These are phyloP conservation scores for Oryzias sinensis DNA, from an alignment of 2,797 vertebrate species.

Conservation along the genomic window DNA sequence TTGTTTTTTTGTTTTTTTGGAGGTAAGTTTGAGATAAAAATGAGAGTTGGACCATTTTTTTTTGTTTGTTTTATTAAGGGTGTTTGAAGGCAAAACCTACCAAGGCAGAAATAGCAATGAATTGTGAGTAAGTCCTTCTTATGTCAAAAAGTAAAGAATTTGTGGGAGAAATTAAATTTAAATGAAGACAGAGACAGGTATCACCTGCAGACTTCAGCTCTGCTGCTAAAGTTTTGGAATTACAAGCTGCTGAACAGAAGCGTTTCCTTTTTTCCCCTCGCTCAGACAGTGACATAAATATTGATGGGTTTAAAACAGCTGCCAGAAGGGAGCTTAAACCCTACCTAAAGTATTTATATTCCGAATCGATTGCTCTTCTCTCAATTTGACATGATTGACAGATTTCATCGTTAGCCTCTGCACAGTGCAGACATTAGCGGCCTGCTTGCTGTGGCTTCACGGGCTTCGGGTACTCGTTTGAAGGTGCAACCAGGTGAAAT, in stretches of 20 bases:
- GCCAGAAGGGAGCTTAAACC: too few relatives aligned
- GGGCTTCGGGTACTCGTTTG: background rate
- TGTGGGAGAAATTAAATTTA: too few relatives aligned
- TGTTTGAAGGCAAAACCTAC: slow-evolving; percentile 52
- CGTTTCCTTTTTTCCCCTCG: background rate
- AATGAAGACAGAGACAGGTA: too few relatives aligned
- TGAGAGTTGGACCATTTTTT: slow-evolving; percentile 5
- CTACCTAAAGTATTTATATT: background rate
- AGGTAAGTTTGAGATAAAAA: slow-evolving; percentile 44
- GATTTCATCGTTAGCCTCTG: background rate
- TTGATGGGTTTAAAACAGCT: too few relatives aligned
- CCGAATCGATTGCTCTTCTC: background rate
- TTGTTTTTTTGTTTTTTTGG: slow-evolving; percentile 39
- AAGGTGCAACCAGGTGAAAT: slow-evolving; percentile 10
- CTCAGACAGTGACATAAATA: background rate
- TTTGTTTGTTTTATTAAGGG: slow-evolving; percentile 28
- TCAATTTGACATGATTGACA: background rate
- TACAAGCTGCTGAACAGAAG: too few relatives aligned
- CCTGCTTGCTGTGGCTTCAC: too few relatives aligned
- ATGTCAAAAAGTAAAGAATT: slow-evolving; percentile 21
- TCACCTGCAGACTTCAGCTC: too few relatives aligned
- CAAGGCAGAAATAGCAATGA: slow-evolving; percentile 50
- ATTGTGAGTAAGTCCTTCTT: slow-evolving; percentile 62
- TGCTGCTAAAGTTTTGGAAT: too few relatives aligned
- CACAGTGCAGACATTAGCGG: background rate